A percentile compares a stretch with the other conserved stretches of the same genome.
phyloP scores from a whole-genome alignment of 2,113 vertebrate genomes.

The Eupsittula cactorum region DNA sequence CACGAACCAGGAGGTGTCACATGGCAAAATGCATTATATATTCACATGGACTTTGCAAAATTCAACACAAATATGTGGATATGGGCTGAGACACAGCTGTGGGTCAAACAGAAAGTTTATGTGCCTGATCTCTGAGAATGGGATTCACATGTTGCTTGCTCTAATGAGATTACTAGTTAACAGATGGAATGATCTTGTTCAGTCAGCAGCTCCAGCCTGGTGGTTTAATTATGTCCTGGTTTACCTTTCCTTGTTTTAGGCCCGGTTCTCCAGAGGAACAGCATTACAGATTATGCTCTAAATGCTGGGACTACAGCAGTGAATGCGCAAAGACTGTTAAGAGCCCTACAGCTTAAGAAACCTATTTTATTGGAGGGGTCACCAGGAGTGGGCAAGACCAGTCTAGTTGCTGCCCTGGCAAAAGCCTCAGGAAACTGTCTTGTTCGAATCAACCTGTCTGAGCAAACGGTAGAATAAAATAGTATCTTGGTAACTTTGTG shows the following conservation, averaged over 20 bases:
- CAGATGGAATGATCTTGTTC: background rate
- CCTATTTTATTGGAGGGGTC: conserved; percentile 95
- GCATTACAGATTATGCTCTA: conserved; percentile 84
- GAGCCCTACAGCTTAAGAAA: conserved; percentile 90
- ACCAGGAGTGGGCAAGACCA: conserved; percentile 97
- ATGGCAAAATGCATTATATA: background rate
- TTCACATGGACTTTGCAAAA: background rate
- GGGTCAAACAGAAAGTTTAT: background rate
- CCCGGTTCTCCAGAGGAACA: conserved; percentile 73
- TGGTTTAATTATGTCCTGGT: background rate
- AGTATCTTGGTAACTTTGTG: background rate
- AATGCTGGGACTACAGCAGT: conserved; percentile 91
- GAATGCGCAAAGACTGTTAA: conserved; percentile 90
- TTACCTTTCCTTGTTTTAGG: conserved; percentile 71
- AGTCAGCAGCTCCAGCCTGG: background rate
- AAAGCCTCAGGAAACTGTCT: conserved; percentile 93
- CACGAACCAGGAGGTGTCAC: background rate
- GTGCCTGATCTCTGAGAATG: background rate
- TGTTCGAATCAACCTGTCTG: conserved; percentile 95
- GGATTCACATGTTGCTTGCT: background rate
- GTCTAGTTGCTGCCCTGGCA: conserved; percentile 91
- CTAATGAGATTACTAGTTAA: background rate
- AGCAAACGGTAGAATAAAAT: conserved; percentile 86
- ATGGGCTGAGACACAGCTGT: background rate
- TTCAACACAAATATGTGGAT: fast-evolving